Conservation (phyloP, 1,140 invertebrate species). For the Lysiphlebus fabarum region DNA sequence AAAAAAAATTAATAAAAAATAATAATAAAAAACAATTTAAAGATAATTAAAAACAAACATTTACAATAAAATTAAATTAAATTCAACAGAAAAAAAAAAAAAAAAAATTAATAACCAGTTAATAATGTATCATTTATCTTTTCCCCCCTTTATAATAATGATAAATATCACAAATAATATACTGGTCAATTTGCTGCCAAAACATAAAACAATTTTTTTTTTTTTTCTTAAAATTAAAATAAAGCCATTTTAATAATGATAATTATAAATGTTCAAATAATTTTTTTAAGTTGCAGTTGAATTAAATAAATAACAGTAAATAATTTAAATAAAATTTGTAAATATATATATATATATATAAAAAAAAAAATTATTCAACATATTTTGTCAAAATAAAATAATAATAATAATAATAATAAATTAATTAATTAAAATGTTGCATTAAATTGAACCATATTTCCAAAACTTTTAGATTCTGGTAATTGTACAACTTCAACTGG, state of each 20-base stretch:
- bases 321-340: not conserved
- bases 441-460: slow-evolving; percentile 49
- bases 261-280: too few relatives aligned
- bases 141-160: slow-evolving; percentile 16
- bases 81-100: too few relatives aligned
- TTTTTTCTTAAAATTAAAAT: slow-evolving; percentile 4
- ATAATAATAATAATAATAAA: slow-evolving; percentile 6
- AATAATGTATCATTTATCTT: too few relatives aligned
- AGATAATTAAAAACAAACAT: slow-evolving; percentile 14
- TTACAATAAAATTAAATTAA: too few relatives aligned
- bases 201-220: slow-evolving; percentile 32
- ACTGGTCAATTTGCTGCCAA: slow-evolving; percentile 39
- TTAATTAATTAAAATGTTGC: slow-evolving; percentile 48
- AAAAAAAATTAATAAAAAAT: slow-evolving; percentile 27
- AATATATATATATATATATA: not conserved
- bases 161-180: slow-evolving; percentile 47
- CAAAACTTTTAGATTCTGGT: slow-evolving; percentile 44
- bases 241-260: too few relatives aligned
- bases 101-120: too few relatives aligned
- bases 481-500: slow-evolving; percentile 44
- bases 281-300: not conserved
- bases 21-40: slow-evolving; percentile 23
- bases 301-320: not conserved
- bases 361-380: not conserved
- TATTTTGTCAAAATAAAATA: not conserved